Evolutionary conservation across 1,140 invertebrate species (phyloP).

Genomic region (Drosophila mojavensis): DNA sequence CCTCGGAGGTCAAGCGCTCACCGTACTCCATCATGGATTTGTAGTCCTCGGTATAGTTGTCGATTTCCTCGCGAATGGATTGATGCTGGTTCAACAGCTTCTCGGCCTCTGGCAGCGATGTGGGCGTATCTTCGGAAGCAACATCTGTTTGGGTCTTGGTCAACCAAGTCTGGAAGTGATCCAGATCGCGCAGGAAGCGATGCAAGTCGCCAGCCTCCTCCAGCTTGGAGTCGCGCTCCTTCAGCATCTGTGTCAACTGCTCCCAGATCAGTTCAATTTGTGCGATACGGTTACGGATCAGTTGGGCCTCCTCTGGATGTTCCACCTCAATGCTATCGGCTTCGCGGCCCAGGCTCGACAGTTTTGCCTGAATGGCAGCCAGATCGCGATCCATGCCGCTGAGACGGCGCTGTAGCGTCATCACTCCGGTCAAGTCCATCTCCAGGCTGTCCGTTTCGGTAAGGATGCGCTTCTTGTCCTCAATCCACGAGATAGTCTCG

Average conservation of each 20-base stretch:
- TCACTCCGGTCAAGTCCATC: constrained; percentile 95
- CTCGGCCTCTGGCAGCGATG: constrained; percentile 98
- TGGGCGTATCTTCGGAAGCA: constrained; percentile 98
- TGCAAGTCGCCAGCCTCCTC: constrained; percentile 99
- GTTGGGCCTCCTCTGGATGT: constrained; percentile 97
- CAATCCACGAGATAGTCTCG: constrained; percentile 99
- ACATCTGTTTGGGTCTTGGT: constrained; percentile 99
- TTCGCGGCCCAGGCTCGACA: constrained; percentile 96
- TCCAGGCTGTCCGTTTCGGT: constrained; percentile 97
- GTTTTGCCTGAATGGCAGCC: constrained; percentile 98
- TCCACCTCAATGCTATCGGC: constrained; percentile 95
- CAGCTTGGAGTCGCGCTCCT: constrained; percentile 98
- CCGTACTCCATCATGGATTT: constrained; percentile 99
- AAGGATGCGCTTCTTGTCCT: constrained; percentile 99
- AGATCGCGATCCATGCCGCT: constrained; percentile 99
- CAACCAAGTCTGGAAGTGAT: constrained; percentile 99
- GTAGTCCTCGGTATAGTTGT: constrained; percentile 99
- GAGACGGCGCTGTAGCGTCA: constrained; percentile 93
- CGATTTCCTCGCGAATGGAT: constrained; percentile 99
- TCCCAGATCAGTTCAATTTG: constrained; percentile 97
- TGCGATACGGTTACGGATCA: constrained; percentile 95
- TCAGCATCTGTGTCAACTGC: constrained; percentile 97
- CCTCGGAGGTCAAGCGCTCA: constrained; percentile 88
- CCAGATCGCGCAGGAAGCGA: constrained; percentile 98
- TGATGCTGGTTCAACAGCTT: constrained; percentile 98